Conservation (phyloP, 2,888 invertebrate species). For the Drosophila mulleri region DNA sequence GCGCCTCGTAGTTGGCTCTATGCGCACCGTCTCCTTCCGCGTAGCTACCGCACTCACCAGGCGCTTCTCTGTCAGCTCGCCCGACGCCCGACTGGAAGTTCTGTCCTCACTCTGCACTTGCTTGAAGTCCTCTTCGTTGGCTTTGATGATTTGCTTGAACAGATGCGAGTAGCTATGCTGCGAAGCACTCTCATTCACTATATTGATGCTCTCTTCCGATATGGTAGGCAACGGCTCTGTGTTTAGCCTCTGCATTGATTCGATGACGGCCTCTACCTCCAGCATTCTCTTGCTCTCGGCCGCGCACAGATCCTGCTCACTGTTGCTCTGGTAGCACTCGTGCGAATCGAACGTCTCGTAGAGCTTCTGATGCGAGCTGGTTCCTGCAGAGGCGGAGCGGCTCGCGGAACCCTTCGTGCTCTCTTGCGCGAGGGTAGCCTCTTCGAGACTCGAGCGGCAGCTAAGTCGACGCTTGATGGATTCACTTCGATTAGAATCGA, state of each 20-base stretch:
- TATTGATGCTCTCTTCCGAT: background rate
- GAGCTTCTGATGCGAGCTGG: background rate
- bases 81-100: background rate
- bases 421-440: background rate
- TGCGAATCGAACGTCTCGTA: conserved; percentile 16
- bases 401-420: too few relatives aligned
- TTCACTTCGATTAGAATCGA: background rate
- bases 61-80: background rate
- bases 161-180: background rate
- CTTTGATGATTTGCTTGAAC: too few relatives aligned
- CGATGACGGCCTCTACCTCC: background rate
- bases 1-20: background rate
- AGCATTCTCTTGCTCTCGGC: background rate
- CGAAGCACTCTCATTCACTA: accelerated
- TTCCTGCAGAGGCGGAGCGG: background rate
- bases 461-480: background rate
- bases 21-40: background rate
- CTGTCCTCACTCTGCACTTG: background rate
- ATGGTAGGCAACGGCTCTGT: background rate
- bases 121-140: too few relatives aligned
- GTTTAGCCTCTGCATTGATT: background rate
- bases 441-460: background rate
- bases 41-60: background rate
- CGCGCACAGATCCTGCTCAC: accelerated
- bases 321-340: background rate